Evolutionary conservation across 2,113 vertebrate species (phyloP).

Genomic region (Aleadryas rufinucha): DNA sequence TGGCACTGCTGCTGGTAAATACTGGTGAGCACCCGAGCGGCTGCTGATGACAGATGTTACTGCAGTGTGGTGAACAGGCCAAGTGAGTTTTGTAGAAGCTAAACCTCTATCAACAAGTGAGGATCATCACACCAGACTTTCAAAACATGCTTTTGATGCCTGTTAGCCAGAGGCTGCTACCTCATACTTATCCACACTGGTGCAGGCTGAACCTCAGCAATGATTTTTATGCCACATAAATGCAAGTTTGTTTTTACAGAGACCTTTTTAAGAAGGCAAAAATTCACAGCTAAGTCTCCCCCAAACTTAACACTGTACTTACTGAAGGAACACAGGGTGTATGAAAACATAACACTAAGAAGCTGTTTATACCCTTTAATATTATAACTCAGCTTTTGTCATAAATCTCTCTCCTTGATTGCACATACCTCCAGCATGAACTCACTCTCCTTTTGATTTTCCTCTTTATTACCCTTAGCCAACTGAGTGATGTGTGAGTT

Average conservation of each 20-base stretch:
- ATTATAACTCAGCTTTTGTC: constrained; percentile 60
- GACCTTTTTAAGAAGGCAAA: constrained; percentile 13
- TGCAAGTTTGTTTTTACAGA: constrained; percentile 37
- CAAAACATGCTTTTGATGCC: background rate
- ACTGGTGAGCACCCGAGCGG: background rate
- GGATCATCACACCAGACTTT: background rate
- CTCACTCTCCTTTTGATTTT: constrained; percentile 69
- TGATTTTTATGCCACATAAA: background rate
- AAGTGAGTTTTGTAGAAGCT: background rate
- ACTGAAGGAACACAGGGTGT: constrained; percentile 17
- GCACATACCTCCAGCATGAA: constrained; percentile 57
- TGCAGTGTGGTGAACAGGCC: background rate
- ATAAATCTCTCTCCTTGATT: constrained; percentile 73
- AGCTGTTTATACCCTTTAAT: constrained; percentile 75
- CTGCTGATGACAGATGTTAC: background rate
- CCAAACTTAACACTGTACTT: constrained; percentile 52
- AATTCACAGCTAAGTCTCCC: constrained; percentile 27
- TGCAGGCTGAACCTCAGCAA: background rate
- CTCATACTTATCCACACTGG: background rate
- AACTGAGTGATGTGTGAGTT: constrained; percentile 75
- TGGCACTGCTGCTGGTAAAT: background rate
- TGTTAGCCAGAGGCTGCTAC: background rate
- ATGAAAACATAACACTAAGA: constrained; percentile 61
- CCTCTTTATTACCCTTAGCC: constrained; percentile 71
- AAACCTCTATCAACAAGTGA: background rate